Percentiles rank a stretch among this genome's conserved stretches.
Evolutionary conservation across 2,113 vertebrate species (phyloP).

Genomic region (Rhinopomastus cyanomelas): DNA sequence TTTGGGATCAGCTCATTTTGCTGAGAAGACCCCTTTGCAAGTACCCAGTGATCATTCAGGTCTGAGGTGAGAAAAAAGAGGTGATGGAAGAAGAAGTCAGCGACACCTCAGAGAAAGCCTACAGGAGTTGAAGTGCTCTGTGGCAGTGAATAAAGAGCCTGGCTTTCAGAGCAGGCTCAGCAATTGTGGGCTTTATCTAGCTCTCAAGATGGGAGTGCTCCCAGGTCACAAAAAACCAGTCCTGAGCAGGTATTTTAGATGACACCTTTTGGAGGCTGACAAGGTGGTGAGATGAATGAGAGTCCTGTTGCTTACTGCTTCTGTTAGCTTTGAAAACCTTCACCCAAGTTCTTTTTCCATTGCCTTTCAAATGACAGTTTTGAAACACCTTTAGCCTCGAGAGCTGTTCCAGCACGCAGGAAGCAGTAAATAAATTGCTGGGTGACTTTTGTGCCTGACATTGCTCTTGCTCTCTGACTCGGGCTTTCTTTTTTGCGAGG

Average conservation of each 20-base stretch:
- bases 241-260: not conserved
- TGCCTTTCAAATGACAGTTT: slow-evolving; percentile 16
- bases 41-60: not conserved
- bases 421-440: slow-evolving; percentile 67
- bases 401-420: slow-evolving; percentile 29
- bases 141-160: not conserved
- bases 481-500: slow-evolving; percentile 32
- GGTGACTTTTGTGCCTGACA: slow-evolving; percentile 42
- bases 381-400: slow-evolving; percentile 43
- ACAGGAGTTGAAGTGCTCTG: not conserved
- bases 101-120: not conserved
- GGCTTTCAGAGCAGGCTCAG: not conserved
- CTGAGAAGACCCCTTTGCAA: not conserved
- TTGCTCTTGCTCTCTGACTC: slow-evolving; percentile 57
- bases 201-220: not conserved
- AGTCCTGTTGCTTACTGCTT: not conserved
- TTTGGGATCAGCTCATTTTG: not conserved
- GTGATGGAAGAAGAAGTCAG: not conserved
- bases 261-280: not conserved
- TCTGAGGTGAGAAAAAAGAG: not conserved
- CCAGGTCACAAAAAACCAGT: not conserved
- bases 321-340: slow-evolving; percentile 27
- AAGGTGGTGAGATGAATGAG: slow-evolving; percentile 38
- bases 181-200: not conserved
- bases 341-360: not conserved